A percentile compares a stretch with the other conserved stretches of the same genome.
phyloP scores from a whole-genome alignment of 2,888 invertebrate species.

The Euphydryas editha region DNA sequence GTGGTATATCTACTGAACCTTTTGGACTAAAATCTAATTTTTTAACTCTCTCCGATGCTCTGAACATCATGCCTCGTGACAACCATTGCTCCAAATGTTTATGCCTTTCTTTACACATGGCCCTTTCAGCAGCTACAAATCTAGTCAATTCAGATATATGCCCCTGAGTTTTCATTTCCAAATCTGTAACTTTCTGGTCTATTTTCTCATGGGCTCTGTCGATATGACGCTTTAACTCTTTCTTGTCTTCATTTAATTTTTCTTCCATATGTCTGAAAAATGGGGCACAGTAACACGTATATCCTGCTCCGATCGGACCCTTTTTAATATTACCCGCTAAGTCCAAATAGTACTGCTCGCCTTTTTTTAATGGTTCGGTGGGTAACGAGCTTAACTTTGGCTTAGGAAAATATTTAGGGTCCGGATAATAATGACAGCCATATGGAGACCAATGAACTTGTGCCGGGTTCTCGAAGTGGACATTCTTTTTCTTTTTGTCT shows the following conservation, averaged over 20 bases:
- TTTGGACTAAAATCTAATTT: conserved; percentile 78
- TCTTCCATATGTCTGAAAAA: conserved; percentile 95
- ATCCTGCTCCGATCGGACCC: conserved; percentile 96
- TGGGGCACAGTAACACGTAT: conserved; percentile 96
- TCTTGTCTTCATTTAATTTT: conserved; percentile 90
- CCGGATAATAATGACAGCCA: conserved; percentile 95
- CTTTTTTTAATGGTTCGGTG: conserved; percentile 91
- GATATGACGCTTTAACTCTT: conserved; percentile 90
- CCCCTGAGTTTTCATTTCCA: conserved; percentile 89
- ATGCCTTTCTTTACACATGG: conserved; percentile 85
- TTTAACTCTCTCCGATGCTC: conserved; percentile 80
- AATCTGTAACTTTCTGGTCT: conserved; percentile 91
- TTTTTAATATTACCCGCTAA: conserved; percentile 97
- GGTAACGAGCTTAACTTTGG: conserved; percentile 94
- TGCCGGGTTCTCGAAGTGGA: conserved; percentile 76
- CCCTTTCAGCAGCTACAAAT: conserved; percentile 85
- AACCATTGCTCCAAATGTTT: conserved; percentile 88
- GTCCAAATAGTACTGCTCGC: conserved; percentile 97
- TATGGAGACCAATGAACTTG: conserved; percentile 92
- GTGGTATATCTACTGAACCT: conserved; percentile 81
- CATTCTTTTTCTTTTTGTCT: conserved; percentile 80
- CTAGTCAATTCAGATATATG: conserved; percentile 88
- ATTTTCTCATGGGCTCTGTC: conserved; percentile 91
- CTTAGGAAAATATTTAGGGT: conserved; percentile 92
- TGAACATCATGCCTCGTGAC: conserved; percentile 84